Conservation (phyloP, 2,797 vertebrate species). For the Ciconia nigra region DNA sequence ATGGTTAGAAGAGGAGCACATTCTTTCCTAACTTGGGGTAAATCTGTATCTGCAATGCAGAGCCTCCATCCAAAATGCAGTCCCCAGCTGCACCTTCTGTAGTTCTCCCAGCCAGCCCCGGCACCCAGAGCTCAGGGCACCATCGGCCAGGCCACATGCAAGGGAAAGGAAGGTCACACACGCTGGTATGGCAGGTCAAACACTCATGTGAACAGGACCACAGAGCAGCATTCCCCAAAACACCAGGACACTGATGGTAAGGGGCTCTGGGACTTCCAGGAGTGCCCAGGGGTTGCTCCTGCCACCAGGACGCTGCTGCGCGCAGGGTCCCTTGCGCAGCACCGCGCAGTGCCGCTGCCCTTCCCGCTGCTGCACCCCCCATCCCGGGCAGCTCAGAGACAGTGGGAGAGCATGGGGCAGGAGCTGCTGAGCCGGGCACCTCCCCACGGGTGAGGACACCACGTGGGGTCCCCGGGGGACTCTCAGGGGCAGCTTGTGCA, state of each 20-base stretch:
- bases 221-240: neutral
- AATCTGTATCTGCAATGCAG: neutral
- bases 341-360: neutral
- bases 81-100: neutral
- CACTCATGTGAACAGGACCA: neutral
- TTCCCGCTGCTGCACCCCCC: neutral
- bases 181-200: accelerated
- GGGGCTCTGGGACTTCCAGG: too few relatives aligned
- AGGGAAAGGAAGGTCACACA: neutral
- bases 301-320: neutral
- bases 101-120: neutral
- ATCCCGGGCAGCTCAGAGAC: neutral
- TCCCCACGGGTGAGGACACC: neutral
- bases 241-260: neutral
- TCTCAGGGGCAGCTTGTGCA: neutral
- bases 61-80: neutral
- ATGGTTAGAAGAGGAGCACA: neutral
- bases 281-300: neutral
- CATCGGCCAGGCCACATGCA: accelerated
- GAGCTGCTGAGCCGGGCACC: neutral
- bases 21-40: neutral
- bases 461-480: accelerated
- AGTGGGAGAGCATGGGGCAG: neutral
- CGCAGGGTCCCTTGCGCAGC: neutral
- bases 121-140: neutral